phyloP scores from a whole-genome alignment of 2,113 vertebrate species.

The Nothocercus nigrocapillus region DNA sequence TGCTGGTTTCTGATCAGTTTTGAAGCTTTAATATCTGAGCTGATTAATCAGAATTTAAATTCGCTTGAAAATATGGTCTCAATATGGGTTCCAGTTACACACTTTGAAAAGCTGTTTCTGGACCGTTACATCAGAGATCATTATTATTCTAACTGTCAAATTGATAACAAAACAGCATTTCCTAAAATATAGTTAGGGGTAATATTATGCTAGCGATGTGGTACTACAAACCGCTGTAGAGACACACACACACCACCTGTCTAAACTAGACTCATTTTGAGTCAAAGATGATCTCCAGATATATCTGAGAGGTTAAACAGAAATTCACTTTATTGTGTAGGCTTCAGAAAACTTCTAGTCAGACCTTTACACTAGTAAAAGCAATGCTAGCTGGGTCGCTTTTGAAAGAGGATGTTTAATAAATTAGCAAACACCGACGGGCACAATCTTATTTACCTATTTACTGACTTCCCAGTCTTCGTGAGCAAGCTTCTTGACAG shows the following conservation, averaged over 20 bases:
- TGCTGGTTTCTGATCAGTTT: neutral
- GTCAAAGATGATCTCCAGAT: slow-evolving; percentile 4
- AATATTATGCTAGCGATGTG: neutral
- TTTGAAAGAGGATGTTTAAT: slow-evolving; percentile 19
- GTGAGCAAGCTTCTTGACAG: neutral
- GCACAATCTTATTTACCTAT: neutral
- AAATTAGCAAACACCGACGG: neutral
- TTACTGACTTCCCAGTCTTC: neutral
- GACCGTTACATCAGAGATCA: neutral
- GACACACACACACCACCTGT: rapidly evolving
- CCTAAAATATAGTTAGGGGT: neutral
- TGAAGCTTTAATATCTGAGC: neutral
- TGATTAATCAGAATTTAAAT: neutral
- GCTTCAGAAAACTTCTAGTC: neutral
- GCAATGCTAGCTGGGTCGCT: neutral
- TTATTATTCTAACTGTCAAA: neutral
- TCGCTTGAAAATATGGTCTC: neutral
- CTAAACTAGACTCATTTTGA: neutral
- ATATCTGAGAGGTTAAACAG: neutral
- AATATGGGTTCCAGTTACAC: neutral
- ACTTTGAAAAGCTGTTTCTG: neutral
- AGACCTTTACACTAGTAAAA: neutral
- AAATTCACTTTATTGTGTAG: neutral
- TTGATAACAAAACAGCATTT: neutral
- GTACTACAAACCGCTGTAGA: neutral